Conservation (phyloP, 2,888 invertebrate species). For the Graphium colonna region DNA sequence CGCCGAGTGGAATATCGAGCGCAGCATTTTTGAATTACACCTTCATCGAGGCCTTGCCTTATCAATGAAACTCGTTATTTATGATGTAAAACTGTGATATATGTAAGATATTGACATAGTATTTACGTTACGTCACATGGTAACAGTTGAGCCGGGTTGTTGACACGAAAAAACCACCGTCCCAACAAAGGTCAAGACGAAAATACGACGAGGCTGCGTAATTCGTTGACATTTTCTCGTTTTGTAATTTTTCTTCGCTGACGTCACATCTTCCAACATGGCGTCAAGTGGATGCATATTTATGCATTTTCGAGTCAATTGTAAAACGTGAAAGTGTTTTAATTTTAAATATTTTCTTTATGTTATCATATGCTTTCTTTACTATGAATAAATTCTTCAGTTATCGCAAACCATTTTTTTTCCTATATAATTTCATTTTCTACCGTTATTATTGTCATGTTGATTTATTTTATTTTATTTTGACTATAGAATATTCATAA, state of each 20-base stretch:
- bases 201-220: slow-evolving; percentile 39
- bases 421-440: too few species aligned
- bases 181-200: slow-evolving; percentile 57
- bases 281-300: not conserved
- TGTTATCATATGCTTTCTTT: too few species aligned
- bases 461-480: too few species aligned
- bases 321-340: too few species aligned
- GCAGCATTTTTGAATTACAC: not conserved
- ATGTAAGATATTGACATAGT: slow-evolving; percentile 20
- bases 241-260: slow-evolving; percentile 27
- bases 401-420: too few species aligned
- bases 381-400: too few species aligned
- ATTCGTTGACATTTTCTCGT: slow-evolving; percentile 41
- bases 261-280: slow-evolving; percentile 2
- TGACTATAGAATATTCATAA: too few species aligned
- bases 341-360: too few species aligned
- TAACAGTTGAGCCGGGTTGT: slow-evolving; percentile 44
- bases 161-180: slow-evolving; percentile 45
- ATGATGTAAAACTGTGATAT: slow-evolving; percentile 17
- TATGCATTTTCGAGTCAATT: not conserved
- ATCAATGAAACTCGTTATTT: slow-evolving; percentile 21
- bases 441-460: too few species aligned
- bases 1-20: not conserved
- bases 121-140: slow-evolving; percentile 36
- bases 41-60: slow-evolving; percentile 13